A percentile compares a stretch with the other conserved stretches of the same genome.
Conservation (phyloP, 2,797 vertebrate genomes). For the Australoheros facetus region DNA sequence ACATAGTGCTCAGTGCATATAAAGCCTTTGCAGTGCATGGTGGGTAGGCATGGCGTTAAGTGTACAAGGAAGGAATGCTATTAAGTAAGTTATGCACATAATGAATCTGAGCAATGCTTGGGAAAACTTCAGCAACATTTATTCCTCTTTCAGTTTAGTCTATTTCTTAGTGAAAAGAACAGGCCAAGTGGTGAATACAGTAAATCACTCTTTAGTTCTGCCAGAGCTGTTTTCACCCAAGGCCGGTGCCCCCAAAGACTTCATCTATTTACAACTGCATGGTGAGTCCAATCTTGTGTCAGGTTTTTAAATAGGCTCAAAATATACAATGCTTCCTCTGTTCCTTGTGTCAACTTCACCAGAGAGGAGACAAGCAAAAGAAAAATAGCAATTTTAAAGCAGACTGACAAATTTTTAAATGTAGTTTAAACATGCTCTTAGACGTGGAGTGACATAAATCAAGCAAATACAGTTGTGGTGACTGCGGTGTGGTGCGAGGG, state of each 20-base stretch:
- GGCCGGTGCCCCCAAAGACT: conserved; percentile 58
- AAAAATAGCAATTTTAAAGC: conserved; percentile 23
- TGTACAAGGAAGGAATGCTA: conserved; percentile 79
- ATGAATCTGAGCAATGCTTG: conserved; percentile 81
- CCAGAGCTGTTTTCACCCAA: conserved; percentile 64
- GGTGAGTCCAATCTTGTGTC: conserved; percentile 57
- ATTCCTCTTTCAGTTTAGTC: conserved; percentile 71
- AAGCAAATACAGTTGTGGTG: conserved; percentile 61
- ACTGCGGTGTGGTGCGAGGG: conserved; percentile 64
- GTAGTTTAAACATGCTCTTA: conserved; percentile 16
- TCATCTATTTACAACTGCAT: conserved; percentile 64
- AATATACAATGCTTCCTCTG: conserved; percentile 58
- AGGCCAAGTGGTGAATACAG: conserved; percentile 72
- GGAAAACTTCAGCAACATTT: conserved; percentile 78
- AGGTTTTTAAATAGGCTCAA: conserved; percentile 56
- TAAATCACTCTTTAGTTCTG: conserved; percentile 80
- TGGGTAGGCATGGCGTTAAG: conserved; percentile 79
- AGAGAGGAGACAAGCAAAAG: conserved; percentile 8
- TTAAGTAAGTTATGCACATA: conserved; percentile 84
- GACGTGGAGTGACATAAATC: conserved; percentile 43
- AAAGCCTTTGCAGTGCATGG: conserved; percentile 76
- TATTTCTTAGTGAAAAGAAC: conserved; percentile 72
- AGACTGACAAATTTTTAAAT: conserved; percentile 36
- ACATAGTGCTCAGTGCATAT: conserved; percentile 63
- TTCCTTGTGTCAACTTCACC: conserved; percentile 45